Evolutionary conservation across 2,888 invertebrate genomes (phyloP).

Genomic region (Celastrina argiolus): DNA sequence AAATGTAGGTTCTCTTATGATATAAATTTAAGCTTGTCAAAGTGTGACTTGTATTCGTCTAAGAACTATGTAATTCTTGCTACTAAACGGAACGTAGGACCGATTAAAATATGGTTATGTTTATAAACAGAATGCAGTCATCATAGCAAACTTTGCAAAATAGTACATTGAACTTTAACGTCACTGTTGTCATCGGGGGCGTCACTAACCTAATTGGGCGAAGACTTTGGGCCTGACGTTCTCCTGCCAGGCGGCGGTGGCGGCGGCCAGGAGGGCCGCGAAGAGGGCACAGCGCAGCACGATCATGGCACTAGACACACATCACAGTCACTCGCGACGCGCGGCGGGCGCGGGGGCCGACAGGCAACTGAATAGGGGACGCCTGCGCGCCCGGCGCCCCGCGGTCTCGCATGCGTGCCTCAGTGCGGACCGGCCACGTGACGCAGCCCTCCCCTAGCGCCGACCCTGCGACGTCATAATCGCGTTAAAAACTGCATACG

Average conservation of each 20-base stretch:
- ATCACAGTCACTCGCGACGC: conserved; percentile 70
- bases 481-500: conserved; percentile 74
- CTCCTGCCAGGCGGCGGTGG: conserved; percentile 90
- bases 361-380: conserved; percentile 69
- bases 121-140: neutral
- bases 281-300: conserved; percentile 70
- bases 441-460: conserved; percentile 69
- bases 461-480: conserved; percentile 73
- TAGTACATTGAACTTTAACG: neutral
- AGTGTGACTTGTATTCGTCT: neutral
- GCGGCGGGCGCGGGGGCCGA: conserved; percentile 76
- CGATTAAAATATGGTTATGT: neutral
- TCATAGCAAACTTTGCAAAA: neutral
- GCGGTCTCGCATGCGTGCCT: conserved; percentile 54
- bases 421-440: conserved; percentile 74
- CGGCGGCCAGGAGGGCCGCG: conserved; percentile 75
- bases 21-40: neutral
- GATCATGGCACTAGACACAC: conserved; percentile 76
- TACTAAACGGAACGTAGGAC: neutral
- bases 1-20: neutral
- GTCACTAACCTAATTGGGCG: conserved; percentile 90
- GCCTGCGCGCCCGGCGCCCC: conserved; percentile 13
- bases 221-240: conserved; percentile 95
- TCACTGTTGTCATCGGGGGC: neutral
- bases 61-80: neutral